These are phyloP conservation scores for Panzeria rudis DNA, from an alignment of 2,888 invertebrate species.

Conservation along the genomic window DNA sequence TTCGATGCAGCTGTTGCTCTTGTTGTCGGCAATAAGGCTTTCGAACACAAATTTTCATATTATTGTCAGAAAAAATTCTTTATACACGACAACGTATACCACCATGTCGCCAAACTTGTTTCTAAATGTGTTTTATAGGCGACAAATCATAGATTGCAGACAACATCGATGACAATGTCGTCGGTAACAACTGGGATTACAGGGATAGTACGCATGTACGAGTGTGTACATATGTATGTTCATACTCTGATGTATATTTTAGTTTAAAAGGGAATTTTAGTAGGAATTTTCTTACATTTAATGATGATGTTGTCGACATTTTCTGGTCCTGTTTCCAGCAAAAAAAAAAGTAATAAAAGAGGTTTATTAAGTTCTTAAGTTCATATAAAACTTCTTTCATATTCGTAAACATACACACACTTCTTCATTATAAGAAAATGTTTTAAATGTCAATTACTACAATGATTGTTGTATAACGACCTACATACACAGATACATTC, in stretches of 20 bases:
- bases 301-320: slow-evolving; percentile 53
- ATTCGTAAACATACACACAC: slow-evolving; percentile 1
- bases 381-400: slow-evolving; percentile 39
- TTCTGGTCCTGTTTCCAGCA: slow-evolving; percentile 25
- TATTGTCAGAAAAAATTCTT: no score
- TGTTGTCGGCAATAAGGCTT: no score
- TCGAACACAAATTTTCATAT: no score
- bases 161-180: no score
- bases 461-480: slow-evolving; percentile 33
- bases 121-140: no score
- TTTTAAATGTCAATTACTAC: slow-evolving; percentile 60
- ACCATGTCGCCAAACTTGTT: no score
- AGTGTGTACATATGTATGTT: not conserved
- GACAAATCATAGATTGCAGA: no score
- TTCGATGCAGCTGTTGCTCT: no score
- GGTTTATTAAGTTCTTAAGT: slow-evolving; percentile 45
- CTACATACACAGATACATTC: slow-evolving; percentile 8
- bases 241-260: not conserved
- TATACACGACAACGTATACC: no score
- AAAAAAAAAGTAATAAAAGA: not conserved
- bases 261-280: slow-evolving; percentile 58
- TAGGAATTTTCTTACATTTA: slow-evolving; percentile 63
- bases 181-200: no score
- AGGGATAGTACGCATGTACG: not conserved
- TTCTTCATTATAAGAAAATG: slow-evolving; percentile 41